Evolutionary conservation across 2,888 invertebrate species (phyloP).

Genomic region (Orchesellides sinensis): DNA sequence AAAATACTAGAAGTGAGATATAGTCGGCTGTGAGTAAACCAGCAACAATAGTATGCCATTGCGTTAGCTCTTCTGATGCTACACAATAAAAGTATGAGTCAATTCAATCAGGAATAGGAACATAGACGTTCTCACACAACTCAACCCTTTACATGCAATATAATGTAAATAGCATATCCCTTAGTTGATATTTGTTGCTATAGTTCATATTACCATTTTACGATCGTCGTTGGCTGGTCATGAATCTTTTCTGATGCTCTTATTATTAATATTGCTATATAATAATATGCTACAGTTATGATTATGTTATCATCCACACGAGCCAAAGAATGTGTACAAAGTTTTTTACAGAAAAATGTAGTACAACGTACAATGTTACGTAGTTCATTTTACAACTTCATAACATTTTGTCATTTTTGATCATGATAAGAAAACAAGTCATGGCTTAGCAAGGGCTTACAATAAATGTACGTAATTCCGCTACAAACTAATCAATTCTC

Average conservation of each 20-base stretch:
- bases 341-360: constrained; percentile 21
- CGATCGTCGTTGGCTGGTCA: too few relatives aligned
- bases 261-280: constrained; percentile 1
- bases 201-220: too few relatives aligned
- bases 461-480: neutral
- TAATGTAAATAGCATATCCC: too few relatives aligned
- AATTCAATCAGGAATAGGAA: constrained; percentile 70
- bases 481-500: constrained; percentile 12
- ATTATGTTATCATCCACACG: constrained; percentile 35
- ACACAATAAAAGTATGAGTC: constrained; percentile 21
- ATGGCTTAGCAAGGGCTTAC: neutral
- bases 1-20: constrained; percentile 14
- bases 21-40: neutral
- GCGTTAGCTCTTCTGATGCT: constrained; percentile 8
- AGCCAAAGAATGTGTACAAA: constrained; percentile 22
- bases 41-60: constrained; percentile 31
- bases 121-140: constrained; percentile 68
- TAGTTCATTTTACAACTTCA: constrained; percentile 15
- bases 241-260: constrained; percentile 37
- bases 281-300: constrained; percentile 12
- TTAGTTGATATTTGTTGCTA: too few relatives aligned
- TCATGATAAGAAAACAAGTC: constrained; percentile 31
- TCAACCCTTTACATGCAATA: constrained; percentile 70
- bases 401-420: constrained; percentile 54
- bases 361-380: constrained; percentile 55